These are phyloP conservation scores for Cheilosia vulpina DNA, from an alignment of 2,888 invertebrate species.

Conservation along the genomic window DNA sequence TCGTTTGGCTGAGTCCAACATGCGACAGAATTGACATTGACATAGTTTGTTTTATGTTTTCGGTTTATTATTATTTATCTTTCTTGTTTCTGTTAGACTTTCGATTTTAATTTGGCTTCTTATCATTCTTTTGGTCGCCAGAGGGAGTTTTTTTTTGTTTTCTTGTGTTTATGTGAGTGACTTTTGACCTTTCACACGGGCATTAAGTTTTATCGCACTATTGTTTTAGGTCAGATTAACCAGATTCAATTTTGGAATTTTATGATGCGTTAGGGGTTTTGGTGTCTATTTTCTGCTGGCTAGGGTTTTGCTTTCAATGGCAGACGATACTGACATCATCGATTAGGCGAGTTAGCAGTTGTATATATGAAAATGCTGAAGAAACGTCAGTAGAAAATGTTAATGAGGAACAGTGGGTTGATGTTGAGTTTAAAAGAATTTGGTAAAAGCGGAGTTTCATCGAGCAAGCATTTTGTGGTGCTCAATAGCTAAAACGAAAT, in stretches of 20 bases:
- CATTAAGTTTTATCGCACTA: constrained; percentile 31
- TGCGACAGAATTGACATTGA: constrained; percentile 50
- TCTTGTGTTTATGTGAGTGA: neutral
- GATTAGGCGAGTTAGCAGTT: too few species aligned
- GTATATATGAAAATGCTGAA: too few species aligned
- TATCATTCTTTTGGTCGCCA: constrained; percentile 21
- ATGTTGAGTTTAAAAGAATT: too few species aligned
- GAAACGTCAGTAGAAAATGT: too few species aligned
- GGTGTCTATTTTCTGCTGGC: neutral
- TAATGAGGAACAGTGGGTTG: too few species aligned
- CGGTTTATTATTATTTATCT: constrained; percentile 25
- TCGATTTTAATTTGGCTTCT: constrained; percentile 37
- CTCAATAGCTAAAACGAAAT: too few species aligned
- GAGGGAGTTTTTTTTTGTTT: neutral
- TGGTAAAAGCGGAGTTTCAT: too few species aligned
- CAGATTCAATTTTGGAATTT: neutral
- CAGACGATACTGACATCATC: neutral
- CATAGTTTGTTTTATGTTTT: constrained; percentile 26
- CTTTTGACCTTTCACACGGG: constrained; percentile 44
- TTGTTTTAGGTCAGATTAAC: constrained; percentile 41
- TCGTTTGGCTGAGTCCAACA: constrained; percentile 30
- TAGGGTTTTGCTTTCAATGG: neutral
- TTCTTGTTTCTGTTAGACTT: constrained; percentile 39
- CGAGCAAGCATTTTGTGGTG: too few species aligned
- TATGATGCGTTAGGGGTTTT: neutral